Percentiles rank a stretch among this genome's conserved stretches.
phyloP scores from a whole-genome alignment of 2,113 vertebrate species.

The Pao palembangensis region DNA sequence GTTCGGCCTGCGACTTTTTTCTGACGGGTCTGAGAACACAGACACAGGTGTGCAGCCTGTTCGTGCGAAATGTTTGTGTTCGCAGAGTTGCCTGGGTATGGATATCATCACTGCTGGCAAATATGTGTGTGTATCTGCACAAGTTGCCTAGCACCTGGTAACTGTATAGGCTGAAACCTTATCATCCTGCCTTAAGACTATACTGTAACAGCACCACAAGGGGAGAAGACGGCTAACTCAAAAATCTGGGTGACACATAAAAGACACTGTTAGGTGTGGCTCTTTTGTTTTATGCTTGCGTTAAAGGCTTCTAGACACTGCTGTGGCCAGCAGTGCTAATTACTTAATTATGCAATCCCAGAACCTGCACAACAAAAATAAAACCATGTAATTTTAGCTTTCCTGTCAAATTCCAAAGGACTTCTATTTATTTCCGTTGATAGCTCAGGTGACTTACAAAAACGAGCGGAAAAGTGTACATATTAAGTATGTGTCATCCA shows the following conservation, averaged over 20 bases:
- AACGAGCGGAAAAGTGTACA: no score
- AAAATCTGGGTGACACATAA: background rate
- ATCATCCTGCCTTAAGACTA: constrained; percentile 40
- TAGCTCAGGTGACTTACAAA: no score
- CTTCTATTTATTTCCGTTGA: no score
- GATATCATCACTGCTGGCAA: constrained; percentile 27
- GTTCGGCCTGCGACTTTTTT: constrained; percentile 2
- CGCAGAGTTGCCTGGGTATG: constrained; percentile 28
- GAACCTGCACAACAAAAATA: no score
- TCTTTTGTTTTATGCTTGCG: constrained; percentile 9
- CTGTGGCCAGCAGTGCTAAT: background rate
- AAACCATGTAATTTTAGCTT: no score
- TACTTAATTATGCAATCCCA: no score
- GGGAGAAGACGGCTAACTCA: background rate
- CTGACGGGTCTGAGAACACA: constrained; percentile 2
- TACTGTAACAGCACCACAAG: constrained; percentile 6
- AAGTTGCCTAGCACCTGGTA: constrained; percentile 71
- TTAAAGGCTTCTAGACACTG: background rate
- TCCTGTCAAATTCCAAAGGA: no score
- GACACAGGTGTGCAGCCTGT: constrained; percentile 36
- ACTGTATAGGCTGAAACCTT: constrained; percentile 62
- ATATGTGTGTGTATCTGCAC: constrained; percentile 6
- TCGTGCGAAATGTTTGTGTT: constrained; percentile 40
- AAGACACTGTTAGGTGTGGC: constrained; percentile 11
- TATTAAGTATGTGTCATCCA: no score